These are phyloP conservation scores for Atrichornis clamosus DNA, from an alignment of 2,113 vertebrate species.

Conservation along the genomic window DNA sequence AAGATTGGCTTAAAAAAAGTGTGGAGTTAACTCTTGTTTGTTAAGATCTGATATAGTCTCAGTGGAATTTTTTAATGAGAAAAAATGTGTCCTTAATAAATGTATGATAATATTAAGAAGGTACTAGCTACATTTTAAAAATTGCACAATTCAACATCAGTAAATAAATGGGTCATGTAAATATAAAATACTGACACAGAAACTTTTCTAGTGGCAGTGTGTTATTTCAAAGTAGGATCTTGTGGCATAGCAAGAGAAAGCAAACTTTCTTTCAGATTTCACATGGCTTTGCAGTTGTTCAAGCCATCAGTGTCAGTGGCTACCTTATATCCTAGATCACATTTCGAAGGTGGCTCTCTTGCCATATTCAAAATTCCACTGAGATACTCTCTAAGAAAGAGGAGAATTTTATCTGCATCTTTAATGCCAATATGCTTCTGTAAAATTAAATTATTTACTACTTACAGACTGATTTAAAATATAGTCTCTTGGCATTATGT, in stretches of 20 bases:
- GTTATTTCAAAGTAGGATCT: neutral
- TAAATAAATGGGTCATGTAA: neutral
- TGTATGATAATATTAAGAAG: neutral
- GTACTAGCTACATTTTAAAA: neutral
- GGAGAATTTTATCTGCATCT: neutral
- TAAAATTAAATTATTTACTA: neutral
- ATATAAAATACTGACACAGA: neutral
- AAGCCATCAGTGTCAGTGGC: conserved; percentile 60
- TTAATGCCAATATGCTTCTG: neutral
- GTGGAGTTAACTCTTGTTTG: neutral
- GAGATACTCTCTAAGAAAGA: conserved; percentile 32
- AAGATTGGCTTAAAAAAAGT: neutral
- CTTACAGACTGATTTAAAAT: neutral
- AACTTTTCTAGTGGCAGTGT: neutral
- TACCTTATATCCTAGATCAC: conserved; percentile 57
- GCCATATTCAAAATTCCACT: conserved; percentile 33
- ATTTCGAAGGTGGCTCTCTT: conserved; percentile 34
- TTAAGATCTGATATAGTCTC: neutral
- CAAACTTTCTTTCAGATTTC: conserved; percentile 23
- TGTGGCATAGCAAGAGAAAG: neutral
- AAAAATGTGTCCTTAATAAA: neutral
- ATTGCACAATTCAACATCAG: neutral
- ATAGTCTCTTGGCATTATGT: neutral
- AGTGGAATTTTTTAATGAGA: neutral
- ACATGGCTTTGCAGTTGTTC: conserved; percentile 66